Conservation (phyloP, 1,140 invertebrate genomes). For the Apis cerana region DNA sequence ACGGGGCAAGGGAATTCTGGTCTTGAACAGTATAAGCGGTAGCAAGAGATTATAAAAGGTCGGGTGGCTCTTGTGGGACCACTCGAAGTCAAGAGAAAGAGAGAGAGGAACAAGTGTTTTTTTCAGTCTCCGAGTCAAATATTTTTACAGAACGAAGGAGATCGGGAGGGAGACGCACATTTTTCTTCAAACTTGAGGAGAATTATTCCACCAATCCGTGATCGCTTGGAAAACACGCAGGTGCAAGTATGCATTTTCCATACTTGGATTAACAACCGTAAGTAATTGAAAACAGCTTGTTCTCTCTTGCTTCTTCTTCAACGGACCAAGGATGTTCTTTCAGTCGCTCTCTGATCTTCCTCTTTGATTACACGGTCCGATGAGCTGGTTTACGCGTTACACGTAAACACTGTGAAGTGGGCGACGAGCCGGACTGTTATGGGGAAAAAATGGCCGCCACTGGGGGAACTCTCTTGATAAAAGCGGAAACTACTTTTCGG, state of each 20-base stretch:
- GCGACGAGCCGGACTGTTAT: constrained; percentile 24
- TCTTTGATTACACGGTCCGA: constrained; percentile 15
- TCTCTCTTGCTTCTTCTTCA: not conserved
- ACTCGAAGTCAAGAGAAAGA: not conserved
- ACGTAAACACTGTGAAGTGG: constrained; percentile 17
- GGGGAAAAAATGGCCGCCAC: constrained; percentile 9
- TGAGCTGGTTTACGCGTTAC: constrained; percentile 22
- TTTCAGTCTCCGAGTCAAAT: not conserved
- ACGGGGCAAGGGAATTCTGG: not conserved
- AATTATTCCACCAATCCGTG: too few relatives aligned
- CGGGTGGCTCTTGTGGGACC: not conserved
- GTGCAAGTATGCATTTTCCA: not conserved
- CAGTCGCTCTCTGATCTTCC: constrained; percentile 20
- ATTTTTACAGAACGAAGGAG: not conserved
- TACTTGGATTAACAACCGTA: constrained; percentile 24
- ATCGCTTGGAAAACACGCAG: not conserved
- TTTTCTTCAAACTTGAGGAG: too few relatives aligned
- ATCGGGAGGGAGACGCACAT: too few relatives aligned
- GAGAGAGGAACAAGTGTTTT: not conserved
- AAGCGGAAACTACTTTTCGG: not conserved
- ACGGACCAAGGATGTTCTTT: not conserved
- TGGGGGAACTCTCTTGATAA: not conserved
- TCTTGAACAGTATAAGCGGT: not conserved
- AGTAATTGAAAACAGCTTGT: constrained; percentile 9
- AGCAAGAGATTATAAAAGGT: not conserved